Evolutionary conservation across 2,113 vertebrate species (phyloP).

Genomic region (Gymnarchus niloticus): DNA sequence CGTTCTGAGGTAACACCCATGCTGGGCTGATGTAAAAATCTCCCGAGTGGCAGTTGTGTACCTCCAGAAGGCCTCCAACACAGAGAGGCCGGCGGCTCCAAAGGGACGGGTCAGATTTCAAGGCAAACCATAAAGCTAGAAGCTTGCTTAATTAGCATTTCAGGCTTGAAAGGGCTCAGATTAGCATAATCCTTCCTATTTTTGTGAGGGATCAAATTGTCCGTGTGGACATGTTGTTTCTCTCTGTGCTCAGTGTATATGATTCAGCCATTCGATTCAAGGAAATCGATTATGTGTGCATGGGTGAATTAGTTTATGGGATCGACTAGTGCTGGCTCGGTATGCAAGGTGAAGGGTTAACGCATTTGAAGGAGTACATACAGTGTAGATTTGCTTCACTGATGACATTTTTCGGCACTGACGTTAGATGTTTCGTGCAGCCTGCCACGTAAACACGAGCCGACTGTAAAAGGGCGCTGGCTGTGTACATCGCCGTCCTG

Average conservation of each 20-base stretch:
- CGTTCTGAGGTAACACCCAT: background rate
- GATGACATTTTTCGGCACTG: slow-evolving; percentile 28
- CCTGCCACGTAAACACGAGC: slow-evolving; percentile 19
- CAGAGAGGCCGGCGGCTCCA: background rate
- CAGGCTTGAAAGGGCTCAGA: slow-evolving; percentile 10
- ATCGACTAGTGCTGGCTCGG: background rate
- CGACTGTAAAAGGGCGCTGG: background rate
- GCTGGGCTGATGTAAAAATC: background rate
- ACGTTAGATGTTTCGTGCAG: slow-evolving; percentile 34
- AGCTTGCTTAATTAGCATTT: background rate
- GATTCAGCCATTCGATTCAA: background rate
- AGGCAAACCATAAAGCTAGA: background rate
- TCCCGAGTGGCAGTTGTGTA: background rate
- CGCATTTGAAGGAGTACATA: slow-evolving; percentile 27
- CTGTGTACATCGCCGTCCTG: slow-evolving; percentile 26
- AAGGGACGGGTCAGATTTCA: background rate
- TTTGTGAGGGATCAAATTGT: slow-evolving; percentile 6
- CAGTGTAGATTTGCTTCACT: slow-evolving; percentile 28
- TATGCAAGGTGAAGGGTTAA: slow-evolving; percentile 19
- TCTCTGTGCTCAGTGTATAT: background rate
- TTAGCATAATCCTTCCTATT: slow-evolving; percentile 22
- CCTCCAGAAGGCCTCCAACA: background rate
- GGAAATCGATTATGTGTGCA: too few relatives aligned
- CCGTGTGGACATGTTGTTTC: background rate
- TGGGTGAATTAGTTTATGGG: background rate